A percentile compares a stretch with the other conserved stretches of the same genome.
These are phyloP conservation scores for Parazoanthus atlanticus DNA, from an alignment of 92 coral and sea anemone genomes.

Conservation along the genomic window DNA sequence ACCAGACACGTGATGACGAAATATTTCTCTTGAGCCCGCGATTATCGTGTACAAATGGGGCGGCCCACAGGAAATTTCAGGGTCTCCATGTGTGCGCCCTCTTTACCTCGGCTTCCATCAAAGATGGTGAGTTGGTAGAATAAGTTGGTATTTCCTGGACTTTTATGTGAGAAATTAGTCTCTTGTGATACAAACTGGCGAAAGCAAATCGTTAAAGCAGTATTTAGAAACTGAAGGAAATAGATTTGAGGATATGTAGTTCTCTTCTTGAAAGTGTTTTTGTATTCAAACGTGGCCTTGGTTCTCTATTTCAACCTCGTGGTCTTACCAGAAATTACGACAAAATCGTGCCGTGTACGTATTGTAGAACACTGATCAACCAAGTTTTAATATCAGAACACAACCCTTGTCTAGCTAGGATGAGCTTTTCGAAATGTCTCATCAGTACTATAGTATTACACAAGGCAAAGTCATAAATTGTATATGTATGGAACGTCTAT, in stretches of 20 bases:
- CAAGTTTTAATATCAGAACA: too few relatives aligned
- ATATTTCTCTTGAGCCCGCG: constrained; percentile 51
- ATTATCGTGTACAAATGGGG: constrained; percentile 62
- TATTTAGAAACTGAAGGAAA: not conserved
- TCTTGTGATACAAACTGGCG: too few relatives aligned
- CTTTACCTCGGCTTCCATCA: constrained; percentile 71
- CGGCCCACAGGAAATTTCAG: constrained; percentile 67
- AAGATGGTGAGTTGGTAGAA: constrained; percentile 77
- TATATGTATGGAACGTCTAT: too few relatives aligned
- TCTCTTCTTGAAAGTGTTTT: not conserved
- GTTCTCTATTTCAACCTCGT: not conserved
- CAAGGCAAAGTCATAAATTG: too few relatives aligned
- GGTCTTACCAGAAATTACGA: not conserved
- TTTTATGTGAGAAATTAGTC: not conserved
- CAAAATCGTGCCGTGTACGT: not conserved
- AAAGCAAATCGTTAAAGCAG: not conserved
- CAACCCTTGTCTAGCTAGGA: too few relatives aligned
- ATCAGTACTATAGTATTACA: too few relatives aligned
- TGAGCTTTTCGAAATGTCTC: too few relatives aligned
- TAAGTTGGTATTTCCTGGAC: not conserved
- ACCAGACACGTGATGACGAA: constrained; percentile 62
- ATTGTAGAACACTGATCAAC: too few relatives aligned
- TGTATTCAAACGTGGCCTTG: constrained; percentile 9
- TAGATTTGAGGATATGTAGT: not conserved
- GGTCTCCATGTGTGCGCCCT: constrained; percentile 91